Percentiles rank a stretch among this genome's conserved stretches.
Conservation (phyloP, 1,140 invertebrate genomes). For the Caenorhabditis tropicalis region DNA sequence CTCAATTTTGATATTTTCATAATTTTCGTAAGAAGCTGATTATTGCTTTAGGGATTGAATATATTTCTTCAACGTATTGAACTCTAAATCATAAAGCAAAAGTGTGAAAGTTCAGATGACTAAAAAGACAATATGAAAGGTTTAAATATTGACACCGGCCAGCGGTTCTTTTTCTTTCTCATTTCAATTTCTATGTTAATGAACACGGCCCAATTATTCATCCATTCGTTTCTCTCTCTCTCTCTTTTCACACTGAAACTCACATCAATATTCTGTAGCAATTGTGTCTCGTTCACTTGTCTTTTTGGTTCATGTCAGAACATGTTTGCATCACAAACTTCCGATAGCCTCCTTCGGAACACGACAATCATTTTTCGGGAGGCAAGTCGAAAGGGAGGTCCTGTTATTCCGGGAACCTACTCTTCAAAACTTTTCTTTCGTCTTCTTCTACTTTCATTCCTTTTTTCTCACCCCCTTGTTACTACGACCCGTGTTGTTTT, state of each 20-base stretch:
- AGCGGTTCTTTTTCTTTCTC: neutral
- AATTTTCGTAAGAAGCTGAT: no score
- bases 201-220: neutral
- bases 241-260: neutral
- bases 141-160: neutral
- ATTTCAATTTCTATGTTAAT: constrained; percentile 33
- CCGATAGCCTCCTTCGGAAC: neutral
- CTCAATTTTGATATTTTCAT: no score
- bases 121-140: neutral
- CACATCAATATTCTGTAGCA: neutral
- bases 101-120: neutral
- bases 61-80: no score
- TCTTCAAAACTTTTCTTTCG: neutral
- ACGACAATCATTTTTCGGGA: constrained; percentile 1
- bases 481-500: neutral
- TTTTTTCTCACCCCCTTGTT: neutral
- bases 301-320: constrained; percentile 5
- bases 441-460: neutral
- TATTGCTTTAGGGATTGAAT: no score
- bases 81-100: neutral
- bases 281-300: neutral
- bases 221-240: neutral
- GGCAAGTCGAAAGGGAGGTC: no score
- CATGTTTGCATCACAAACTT: constrained; percentile 16
- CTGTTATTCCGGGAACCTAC: neutral